Conservation (phyloP, 2,888 invertebrate genomes). For the Hylaea fasciaria region DNA sequence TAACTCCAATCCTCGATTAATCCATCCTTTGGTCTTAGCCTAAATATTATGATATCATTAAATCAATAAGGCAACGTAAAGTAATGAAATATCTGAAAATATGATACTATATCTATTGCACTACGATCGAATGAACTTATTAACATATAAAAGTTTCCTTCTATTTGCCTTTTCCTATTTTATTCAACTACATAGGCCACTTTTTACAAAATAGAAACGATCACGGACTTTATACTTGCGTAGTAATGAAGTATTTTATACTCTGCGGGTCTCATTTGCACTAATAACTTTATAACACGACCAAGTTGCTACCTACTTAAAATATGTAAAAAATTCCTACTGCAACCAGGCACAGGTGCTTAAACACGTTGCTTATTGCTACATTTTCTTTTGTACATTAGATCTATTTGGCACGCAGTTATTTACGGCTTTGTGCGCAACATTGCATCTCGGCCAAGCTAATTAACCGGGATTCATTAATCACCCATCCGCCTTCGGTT, state of each 20-base stretch:
- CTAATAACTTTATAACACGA: background rate
- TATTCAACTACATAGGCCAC: no score
- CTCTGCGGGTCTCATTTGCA: no score
- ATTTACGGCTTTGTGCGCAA: constrained; percentile 38
- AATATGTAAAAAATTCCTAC: background rate
- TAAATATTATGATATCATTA: background rate
- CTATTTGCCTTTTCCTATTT: no score
- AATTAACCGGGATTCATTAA: constrained; percentile 50
- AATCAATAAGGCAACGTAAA: background rate
- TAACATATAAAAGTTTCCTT: no score
- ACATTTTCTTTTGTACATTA: constrained; percentile 1
- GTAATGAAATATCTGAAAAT: no score
- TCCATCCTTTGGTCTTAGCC: constrained; percentile 7
- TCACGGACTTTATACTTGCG: no score
- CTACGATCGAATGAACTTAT: no score
- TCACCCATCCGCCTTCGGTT: constrained; percentile 40
- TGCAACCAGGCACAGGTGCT: background rate
- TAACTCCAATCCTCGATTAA: constrained; percentile 9
- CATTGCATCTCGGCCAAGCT: constrained; percentile 40
- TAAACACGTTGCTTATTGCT: background rate
- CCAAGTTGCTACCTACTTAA: background rate
- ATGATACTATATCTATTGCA: no score
- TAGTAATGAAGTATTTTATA: no score
- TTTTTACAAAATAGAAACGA: no score
- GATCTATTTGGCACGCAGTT: constrained; percentile 1